These are phyloP conservation scores for Agrochola circellaris DNA, from an alignment of 2,888 invertebrate genomes.

Conservation along the genomic window DNA sequence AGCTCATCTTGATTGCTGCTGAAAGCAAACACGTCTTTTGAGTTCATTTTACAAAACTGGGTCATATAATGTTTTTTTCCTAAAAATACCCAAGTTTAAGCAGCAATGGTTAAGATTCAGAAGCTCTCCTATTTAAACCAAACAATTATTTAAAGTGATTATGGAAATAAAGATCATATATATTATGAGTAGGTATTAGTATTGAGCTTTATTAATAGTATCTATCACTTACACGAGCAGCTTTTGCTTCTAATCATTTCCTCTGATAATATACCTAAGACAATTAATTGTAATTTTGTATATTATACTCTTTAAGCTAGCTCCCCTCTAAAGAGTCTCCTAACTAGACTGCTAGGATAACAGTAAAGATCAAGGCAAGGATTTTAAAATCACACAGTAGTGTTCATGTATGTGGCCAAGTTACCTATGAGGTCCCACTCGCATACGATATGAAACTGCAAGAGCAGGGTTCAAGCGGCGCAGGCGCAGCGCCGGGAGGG, in stretches of 20 bases:
- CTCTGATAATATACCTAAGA: not conserved
- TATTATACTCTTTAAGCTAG: not conserved
- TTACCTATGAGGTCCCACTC: conserved; percentile 24
- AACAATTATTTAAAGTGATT: no score
- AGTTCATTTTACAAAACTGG: not conserved
- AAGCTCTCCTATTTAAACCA: not conserved
- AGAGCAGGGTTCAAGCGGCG: conserved; percentile 47
- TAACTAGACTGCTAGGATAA: not conserved
- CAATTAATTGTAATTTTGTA: no score
- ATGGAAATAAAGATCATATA: not conserved
- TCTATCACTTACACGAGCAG: not conserved
- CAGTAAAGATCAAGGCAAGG: not conserved
- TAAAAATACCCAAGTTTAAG: not conserved
- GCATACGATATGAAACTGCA: conserved; percentile 36
- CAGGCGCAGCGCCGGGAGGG: conserved; percentile 46
- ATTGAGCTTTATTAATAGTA: not conserved
- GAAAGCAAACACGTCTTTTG: not conserved
- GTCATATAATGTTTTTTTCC: not conserved
- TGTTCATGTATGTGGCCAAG: conserved; percentile 18
- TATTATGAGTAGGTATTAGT: not conserved
- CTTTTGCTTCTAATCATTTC: not conserved
- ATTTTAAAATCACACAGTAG: conserved; percentile 21
- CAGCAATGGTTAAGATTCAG: not conserved
- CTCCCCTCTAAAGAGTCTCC: not conserved
- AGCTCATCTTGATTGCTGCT: not conserved